Conservation (phyloP, 1,140 invertebrate species). For the Neotoxoptera formosana region DNA sequence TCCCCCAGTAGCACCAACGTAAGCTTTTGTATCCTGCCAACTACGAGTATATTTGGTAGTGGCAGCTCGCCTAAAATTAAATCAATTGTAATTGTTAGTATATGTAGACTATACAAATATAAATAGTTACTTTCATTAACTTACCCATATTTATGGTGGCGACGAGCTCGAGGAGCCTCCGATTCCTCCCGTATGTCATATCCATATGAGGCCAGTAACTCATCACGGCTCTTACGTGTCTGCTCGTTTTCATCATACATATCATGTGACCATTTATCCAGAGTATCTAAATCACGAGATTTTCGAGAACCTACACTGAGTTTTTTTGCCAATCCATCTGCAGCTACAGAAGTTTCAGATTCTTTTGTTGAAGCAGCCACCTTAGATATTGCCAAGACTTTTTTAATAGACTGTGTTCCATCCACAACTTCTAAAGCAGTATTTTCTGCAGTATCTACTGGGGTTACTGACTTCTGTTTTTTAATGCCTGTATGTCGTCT, state of each 20-base stretch:
- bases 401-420: not conserved
- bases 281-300: not conserved
- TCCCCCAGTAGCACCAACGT: not conserved
- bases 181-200: conserved; percentile 45
- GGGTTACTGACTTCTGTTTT: not conserved
- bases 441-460: not conserved
- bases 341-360: not conserved
- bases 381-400: conserved; percentile 30
- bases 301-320: not conserved
- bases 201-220: conserved; percentile 34
- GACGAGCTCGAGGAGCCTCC: conserved; percentile 14
- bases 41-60: conserved; percentile 31
- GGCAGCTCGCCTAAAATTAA: conserved; percentile 33
- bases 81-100: not conserved
- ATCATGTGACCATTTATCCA: conserved; percentile 40
- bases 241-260: conserved; percentile 39
- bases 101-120: not conserved
- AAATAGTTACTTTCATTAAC: not conserved
- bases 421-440: not conserved
- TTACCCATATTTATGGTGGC: conserved; percentile 55
- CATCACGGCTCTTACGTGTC: conserved; percentile 11
- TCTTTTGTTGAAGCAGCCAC: not conserved
- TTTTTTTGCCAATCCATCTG: not conserved
- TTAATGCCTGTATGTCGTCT: not conserved
- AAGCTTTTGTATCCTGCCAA: conserved; percentile 53